Evolutionary conservation across 1,140 invertebrate genomes (phyloP), one percentile per base, ranked within the genome.

Genomic region (Trichoplusia ni): DNA sequence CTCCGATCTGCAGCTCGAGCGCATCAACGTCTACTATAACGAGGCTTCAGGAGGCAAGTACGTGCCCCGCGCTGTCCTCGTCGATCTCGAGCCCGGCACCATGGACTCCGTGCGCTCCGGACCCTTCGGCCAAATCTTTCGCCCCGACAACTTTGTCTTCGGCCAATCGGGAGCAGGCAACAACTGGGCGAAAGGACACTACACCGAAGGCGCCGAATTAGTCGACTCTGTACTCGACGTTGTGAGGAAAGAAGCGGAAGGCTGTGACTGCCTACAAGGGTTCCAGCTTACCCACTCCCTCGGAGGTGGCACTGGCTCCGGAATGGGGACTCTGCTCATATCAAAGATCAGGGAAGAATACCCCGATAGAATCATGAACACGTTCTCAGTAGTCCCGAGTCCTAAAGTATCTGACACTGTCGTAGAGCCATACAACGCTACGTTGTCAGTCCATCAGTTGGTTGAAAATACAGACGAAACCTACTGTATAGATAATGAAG

Each of bases 351-450:
- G 95, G 23, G 96, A 97, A 82, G 96, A 97, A 88, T 97, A 96
- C 79, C 95, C 97, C 1, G 97, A 98, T 90, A 93, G 97, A 79
- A 98, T 98, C 58, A 97, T 98, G 94, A 95, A 95, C 83, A 96
- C 97, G 11, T 98, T 97, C 88, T 97, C 95, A 1, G 95, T 98
- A 53, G 95, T 98, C 42, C 97, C 97, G 13, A 97, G 96, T n/a
- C 96, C 97, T 0, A 97, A 97, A 90, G 97, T 83, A 38, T 96
- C 95, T 3, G 95, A 97, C 84, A 96, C 95, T 4, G 96, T 97
- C 5, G 96, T 97, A 21, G 96, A 97, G 88, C 96, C 96, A 6
- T 96, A 96, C 90, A 96, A 96, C 77, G 94, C 94, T 51, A 96
- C 95, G 0, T 82, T 96, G 1, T 95, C 95, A 3, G 93, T 96